Evolutionary conservation across 2,113 vertebrate genomes (phyloP), one percentile per base, ranked within the genome.

Genomic region (Oceanites oceanicus): DNA sequence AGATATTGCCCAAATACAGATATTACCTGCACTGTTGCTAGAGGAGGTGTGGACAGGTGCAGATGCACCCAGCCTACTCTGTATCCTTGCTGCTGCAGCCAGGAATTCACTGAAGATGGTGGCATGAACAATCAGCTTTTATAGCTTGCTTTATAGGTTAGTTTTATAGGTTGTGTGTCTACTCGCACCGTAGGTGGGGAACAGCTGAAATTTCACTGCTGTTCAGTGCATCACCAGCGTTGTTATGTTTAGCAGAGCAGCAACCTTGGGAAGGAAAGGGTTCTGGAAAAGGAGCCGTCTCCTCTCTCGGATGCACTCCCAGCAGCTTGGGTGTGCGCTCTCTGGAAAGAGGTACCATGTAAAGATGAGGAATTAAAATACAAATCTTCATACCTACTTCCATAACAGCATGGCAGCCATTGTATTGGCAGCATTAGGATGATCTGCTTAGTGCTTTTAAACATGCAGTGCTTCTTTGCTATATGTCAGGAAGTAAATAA

Each of bases 141-240:
- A 95, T 67, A 49, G 79, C 82, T 94, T 56, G 82, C 30, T 97
- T 96, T 92, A 75, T 94, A 63, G 93, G 93, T 92, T 97, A 59
- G 72, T 81, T 96, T 96, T 95, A 92, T 95, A 72, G 91, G 80
- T 75, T 94, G 70, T 92, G 86, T 95, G 91, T 94, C 86, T 97
- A 59, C 91, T 96, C 3, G 0, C 89, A 56, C 95, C 0, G n/a
- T 95, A 85, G 91, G 87, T 91, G 84, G 87, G 47, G 53, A 97
- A 65, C 66, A 94, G 91, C 86, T 94, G 86, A 95, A 87, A 73
- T 47, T 66, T 95, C 84, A 30, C 88, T 94, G 92, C 92, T 94
- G 61, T 86, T 93, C 4, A 65, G 79, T 72, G 83, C 86, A 95
- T 90, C 93, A 53, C 84, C 80, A 50, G 79, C 3, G 5, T 67